Percentiles rank a stretch among this genome's conserved stretches.
phyloP scores from a whole-genome alignment of 1,140 invertebrate species.

The Apis florea region DNA sequence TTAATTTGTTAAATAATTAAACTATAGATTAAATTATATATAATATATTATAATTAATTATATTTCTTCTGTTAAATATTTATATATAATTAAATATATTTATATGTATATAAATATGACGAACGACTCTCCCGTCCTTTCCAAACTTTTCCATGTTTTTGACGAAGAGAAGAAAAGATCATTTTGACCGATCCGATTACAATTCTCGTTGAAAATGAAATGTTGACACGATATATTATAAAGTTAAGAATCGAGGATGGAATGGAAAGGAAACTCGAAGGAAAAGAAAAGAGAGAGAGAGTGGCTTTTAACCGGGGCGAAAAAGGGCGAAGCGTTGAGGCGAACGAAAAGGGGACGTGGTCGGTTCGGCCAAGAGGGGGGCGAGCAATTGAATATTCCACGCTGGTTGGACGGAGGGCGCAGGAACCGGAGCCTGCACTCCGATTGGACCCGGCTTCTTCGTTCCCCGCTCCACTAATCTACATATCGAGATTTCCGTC shows the following conservation, averaged over 20 bases:
- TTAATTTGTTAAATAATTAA: too few species aligned
- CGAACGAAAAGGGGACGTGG: neutral
- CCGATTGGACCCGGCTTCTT: conserved; percentile 14
- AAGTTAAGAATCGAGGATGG: too few species aligned
- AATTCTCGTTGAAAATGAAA: too few species aligned
- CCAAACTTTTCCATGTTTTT: conserved; percentile 25
- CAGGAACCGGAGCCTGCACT: conserved; percentile 29
- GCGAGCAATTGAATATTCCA: conserved; percentile 45
- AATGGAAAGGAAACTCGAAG: too few species aligned
- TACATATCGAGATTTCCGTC: conserved; percentile 50
- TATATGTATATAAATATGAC: too few species aligned
- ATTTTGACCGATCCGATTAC: too few species aligned
- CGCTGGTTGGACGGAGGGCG: conserved; percentile 11
- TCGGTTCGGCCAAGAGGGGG: conserved; percentile 16
- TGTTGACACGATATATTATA: too few species aligned
- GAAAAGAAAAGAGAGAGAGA: conserved; percentile 25
- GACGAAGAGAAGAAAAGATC: too few species aligned
- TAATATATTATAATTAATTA: too few species aligned
- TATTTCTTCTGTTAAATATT: too few species aligned
- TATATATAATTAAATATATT: too few species aligned
- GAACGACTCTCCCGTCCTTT: neutral
- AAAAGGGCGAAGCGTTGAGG: neutral
- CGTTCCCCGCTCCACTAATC: conserved; percentile 26
- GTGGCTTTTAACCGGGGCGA: conserved; percentile 30
- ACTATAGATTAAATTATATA: too few species aligned